phyloP scores from a whole-genome alignment of 2,113 vertebrate genomes.

The Choloepus hoffmanni region DNA sequence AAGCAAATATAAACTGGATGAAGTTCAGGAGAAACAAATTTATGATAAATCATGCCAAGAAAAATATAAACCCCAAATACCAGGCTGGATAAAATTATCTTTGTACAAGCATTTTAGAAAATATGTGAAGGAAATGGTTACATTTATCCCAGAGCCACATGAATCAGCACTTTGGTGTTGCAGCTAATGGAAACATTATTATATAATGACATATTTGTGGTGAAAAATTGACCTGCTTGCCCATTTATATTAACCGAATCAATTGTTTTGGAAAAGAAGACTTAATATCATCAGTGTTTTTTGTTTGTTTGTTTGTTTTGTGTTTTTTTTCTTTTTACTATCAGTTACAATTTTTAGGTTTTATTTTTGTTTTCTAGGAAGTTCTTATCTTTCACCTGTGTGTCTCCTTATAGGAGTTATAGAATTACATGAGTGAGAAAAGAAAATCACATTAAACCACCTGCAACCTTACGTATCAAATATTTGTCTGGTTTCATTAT shows the following conservation, averaged over 20 bases:
- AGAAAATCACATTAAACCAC: not conserved
- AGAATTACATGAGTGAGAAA: not conserved
- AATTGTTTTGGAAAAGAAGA: not conserved
- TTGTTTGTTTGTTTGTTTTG: not conserved
- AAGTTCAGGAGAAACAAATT: conserved; percentile 8
- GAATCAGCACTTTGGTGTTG: conserved; percentile 1
- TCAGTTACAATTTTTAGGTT: not conserved
- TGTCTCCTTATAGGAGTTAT: not conserved
- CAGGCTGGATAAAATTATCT: not conserved
- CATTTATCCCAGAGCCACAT: not conserved
- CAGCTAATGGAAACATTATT: not conserved
- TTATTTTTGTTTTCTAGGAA: not conserved
- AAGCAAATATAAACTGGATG: not conserved
- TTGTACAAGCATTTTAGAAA: conserved; percentile 32
- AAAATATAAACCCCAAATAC: conserved; percentile 37
- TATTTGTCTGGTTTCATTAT: not conserved
- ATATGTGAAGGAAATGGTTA: conserved; percentile 1
- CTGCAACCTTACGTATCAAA: not conserved
- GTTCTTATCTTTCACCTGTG: not conserved
- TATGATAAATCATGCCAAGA: not conserved
- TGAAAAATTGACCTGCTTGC: not conserved
- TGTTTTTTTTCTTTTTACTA: not conserved
- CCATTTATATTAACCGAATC: conserved; percentile 19
- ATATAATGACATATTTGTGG: not conserved
- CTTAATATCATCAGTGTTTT: not conserved